These are phyloP conservation scores for Alsophila aescularia DNA, from an alignment of 2,888 invertebrate genomes.

Conservation along the genomic window DNA sequence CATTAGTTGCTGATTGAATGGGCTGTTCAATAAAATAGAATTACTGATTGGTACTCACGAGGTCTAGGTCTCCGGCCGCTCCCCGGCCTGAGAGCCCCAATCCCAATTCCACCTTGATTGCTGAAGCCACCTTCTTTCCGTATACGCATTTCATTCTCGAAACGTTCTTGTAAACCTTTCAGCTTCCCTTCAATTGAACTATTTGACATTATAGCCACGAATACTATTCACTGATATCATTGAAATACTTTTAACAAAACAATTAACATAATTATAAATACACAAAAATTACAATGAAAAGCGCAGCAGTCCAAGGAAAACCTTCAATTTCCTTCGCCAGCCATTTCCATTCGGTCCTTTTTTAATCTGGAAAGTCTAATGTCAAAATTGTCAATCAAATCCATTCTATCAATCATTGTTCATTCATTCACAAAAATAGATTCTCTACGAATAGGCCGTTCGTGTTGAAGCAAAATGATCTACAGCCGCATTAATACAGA, in stretches of 20 bases:
- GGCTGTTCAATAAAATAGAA: not conserved
- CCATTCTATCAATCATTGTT: not conserved
- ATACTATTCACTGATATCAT: constrained; percentile 66
- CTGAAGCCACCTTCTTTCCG: constrained; percentile 86
- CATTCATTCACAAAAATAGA: no score
- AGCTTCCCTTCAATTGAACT: constrained; percentile 91
- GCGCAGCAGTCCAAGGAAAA: constrained; percentile 77
- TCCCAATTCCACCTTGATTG: constrained; percentile 82
- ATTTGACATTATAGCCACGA: constrained; percentile 86
- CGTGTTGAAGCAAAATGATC: no score
- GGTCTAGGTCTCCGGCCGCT: constrained; percentile 86
- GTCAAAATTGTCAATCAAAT: not conserved
- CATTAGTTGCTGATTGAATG: not conserved
- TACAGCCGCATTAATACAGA: no score
- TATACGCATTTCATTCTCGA: constrained; percentile 86
- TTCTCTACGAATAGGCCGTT: no score
- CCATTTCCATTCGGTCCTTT: constrained; percentile 59
- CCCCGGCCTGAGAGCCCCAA: constrained; percentile 77
- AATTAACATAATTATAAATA: constrained; percentile 69
- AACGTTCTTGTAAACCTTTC: constrained; percentile 91
- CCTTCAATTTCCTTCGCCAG: constrained; percentile 57
- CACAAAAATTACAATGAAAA: constrained; percentile 72
- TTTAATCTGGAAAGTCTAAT: constrained; percentile 41
- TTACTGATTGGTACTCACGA: constrained; percentile 78
- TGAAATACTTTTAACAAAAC: constrained; percentile 65